These are phyloP conservation scores for Cephus cinctus DNA, from an alignment of 1,140 invertebrate genomes.

Conservation along the genomic window DNA sequence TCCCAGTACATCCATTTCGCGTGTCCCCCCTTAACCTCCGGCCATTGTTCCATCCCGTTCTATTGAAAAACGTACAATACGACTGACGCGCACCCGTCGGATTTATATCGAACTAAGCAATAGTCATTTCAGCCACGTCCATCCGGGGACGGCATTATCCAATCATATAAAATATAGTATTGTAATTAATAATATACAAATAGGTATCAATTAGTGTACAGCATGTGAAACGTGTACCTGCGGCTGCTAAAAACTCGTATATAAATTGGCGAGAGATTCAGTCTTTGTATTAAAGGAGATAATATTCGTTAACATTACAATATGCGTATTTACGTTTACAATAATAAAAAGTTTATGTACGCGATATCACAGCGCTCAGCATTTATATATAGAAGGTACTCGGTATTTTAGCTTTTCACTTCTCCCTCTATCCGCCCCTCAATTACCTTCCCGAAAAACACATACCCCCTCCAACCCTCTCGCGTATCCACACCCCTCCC, in stretches of 20 bases:
- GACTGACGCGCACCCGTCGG: slow-evolving; percentile 15
- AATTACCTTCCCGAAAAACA: too few species aligned
- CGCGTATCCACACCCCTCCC: too few species aligned
- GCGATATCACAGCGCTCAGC: slow-evolving; percentile 56
- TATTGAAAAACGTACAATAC: slow-evolving; percentile 22
- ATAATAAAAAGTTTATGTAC: slow-evolving; percentile 47
- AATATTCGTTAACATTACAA: slow-evolving; percentile 44
- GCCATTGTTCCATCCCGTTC: too few species aligned
- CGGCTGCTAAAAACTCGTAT: slow-evolving; percentile 46
- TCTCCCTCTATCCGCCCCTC: too few species aligned
- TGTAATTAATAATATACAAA: slow-evolving; percentile 37
- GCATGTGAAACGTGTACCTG: slow-evolving; percentile 36
- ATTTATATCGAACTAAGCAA: slow-evolving; percentile 39
- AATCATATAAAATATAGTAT: slow-evolving; percentile 35
- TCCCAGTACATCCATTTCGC: too few species aligned
- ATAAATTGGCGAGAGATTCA: slow-evolving; percentile 55
- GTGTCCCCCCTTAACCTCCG: too few species aligned
- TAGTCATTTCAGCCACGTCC: slow-evolving; percentile 19
- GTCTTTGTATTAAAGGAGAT: slow-evolving; percentile 47
- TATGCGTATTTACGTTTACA: slow-evolving; percentile 47
- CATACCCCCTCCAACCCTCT: too few species aligned
- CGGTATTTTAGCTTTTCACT: too few species aligned
- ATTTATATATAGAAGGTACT: slow-evolving; percentile 44
- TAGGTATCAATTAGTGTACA: slow-evolving; percentile 32
- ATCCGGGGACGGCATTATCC: slow-evolving; percentile 21